Conservation (phyloP, 2,797 vertebrate genomes). For the Megalops cyprinoides region DNA sequence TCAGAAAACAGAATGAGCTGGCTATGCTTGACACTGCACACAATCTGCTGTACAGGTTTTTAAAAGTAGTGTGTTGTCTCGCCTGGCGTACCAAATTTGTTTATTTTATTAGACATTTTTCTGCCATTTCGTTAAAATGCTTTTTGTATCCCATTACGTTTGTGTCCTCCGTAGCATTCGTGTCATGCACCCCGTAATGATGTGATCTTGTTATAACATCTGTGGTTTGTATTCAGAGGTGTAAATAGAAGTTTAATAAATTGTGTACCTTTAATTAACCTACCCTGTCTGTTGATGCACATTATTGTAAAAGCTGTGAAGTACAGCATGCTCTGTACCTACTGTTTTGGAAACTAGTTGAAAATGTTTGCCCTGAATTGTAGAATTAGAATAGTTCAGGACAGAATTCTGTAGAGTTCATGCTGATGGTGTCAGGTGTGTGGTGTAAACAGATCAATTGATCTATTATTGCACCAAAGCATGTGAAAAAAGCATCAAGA, state of each 20-base stretch:
- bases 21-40: not conserved
- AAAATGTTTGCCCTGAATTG: too few species aligned
- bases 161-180: constrained; percentile 48
- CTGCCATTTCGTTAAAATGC: not conserved
- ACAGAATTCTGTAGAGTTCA: not conserved
- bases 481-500: not conserved
- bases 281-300: constrained; percentile 4
- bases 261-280: constrained; percentile 64
- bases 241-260: constrained; percentile 81
- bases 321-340: not conserved
- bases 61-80: not conserved
- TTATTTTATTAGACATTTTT: not conserved
- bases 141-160: constrained; percentile 47
- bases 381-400: not conserved
- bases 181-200: constrained; percentile 50
- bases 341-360: not conserved
- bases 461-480: too few species aligned
- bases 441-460: not conserved
- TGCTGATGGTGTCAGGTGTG: not conserved
- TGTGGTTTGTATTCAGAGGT: constrained; percentile 65
- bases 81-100: not conserved
- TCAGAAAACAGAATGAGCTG: not conserved
- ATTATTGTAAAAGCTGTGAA: not conserved
- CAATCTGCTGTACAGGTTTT: not conserved
- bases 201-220: constrained; percentile 61